Conservation (phyloP, 2,797 vertebrate genomes). For the Miichthys miiuy region DNA sequence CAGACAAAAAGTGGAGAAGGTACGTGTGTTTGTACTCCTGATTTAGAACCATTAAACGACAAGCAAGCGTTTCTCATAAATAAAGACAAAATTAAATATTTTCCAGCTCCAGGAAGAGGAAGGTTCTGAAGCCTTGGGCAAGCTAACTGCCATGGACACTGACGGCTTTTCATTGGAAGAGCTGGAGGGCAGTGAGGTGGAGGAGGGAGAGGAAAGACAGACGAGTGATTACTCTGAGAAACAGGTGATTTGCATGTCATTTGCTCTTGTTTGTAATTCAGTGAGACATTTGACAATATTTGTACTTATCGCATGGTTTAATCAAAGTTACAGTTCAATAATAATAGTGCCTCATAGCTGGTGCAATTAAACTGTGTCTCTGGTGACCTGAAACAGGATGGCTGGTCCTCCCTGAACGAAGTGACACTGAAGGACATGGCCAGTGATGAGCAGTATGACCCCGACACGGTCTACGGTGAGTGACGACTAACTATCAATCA, state of each 20-base stretch:
- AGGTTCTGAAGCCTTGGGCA: slow-evolving; percentile 86
- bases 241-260: slow-evolving; percentile 56
- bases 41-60: neutral
- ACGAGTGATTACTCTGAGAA: slow-evolving; percentile 47
- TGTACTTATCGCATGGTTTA: neutral
- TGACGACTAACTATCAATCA: neutral
- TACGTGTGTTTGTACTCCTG: slow-evolving; percentile 56
- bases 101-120: slow-evolving; percentile 79
- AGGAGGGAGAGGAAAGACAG: slow-evolving; percentile 82
- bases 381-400: slow-evolving; percentile 68
- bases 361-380: slow-evolving; percentile 12
- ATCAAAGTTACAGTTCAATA: neutral
- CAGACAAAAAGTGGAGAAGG: slow-evolving; percentile 90
- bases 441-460: slow-evolving; percentile 88
- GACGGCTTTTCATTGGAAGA: slow-evolving; percentile 90
- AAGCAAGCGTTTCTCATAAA: neutral
- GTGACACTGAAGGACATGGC: slow-evolving; percentile 83
- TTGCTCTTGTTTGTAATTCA: slow-evolving; percentile 1
- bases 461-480: slow-evolving; percentile 92
- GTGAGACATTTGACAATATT: neutral
- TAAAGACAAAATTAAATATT: neutral
- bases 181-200: slow-evolving; percentile 83
- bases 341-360: neutral
- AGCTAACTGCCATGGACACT: slow-evolving; percentile 88
- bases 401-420: slow-evolving; percentile 80